These are phyloP conservation scores for Corythaeola cristata DNA, from an alignment of 2,113 vertebrate genomes.

Conservation along the genomic window DNA sequence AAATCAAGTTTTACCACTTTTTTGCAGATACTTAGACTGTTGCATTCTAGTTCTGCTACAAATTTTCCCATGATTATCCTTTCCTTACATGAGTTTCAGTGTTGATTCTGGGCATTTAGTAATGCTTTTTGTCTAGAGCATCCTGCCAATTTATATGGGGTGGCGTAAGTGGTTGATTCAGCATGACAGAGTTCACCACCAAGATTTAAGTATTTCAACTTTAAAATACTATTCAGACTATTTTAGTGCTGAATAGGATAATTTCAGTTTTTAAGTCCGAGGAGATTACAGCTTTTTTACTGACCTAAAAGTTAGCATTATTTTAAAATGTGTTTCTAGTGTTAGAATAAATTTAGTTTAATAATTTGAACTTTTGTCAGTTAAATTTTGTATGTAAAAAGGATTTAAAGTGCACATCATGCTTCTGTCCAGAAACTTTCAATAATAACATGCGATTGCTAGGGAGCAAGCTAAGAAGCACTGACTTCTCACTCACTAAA, in stretches of 20 bases:
- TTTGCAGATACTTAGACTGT: not conserved
- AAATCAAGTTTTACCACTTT: not conserved
- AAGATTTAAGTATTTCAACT: not conserved
- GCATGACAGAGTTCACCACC: not conserved
- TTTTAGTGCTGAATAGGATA: not conserved
- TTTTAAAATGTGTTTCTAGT: not conserved
- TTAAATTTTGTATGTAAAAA: not conserved
- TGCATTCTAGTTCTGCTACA: not conserved
- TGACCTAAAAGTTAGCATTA: not conserved
- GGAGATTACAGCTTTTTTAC: not conserved
- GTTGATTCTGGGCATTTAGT: not conserved
- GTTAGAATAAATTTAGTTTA: not conserved
- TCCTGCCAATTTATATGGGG: not conserved
- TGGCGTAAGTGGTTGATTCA: not conserved
- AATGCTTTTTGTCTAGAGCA: not conserved
- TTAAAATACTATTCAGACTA: not conserved
- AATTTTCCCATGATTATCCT: not conserved
- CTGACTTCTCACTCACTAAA: not conserved
- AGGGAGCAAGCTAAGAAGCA: not conserved
- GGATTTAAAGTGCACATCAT: rapidly evolving
- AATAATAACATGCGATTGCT: not conserved
- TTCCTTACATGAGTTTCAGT: not conserved
- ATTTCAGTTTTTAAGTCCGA: not conserved
- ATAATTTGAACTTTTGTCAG: not conserved
- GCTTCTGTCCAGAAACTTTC: not conserved